A percentile compares a stretch with the other conserved stretches of the same genome.
phyloP scores from a whole-genome alignment of 1,140 invertebrate species.

The Zaprionus africanus region DNA sequence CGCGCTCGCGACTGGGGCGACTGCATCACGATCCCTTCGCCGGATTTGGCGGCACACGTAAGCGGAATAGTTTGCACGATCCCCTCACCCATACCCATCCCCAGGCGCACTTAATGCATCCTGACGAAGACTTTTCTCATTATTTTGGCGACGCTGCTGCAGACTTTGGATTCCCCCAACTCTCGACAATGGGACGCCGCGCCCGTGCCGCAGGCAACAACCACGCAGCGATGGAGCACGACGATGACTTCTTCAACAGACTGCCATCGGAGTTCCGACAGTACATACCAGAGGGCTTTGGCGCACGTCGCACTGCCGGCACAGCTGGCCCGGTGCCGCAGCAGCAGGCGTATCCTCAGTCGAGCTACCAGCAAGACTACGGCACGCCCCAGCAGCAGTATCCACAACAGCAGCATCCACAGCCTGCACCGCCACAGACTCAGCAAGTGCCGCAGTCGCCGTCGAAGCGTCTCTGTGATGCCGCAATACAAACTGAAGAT shows the following conservation, averaged over 20 bases:
- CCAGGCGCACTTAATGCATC: conserved; percentile 67
- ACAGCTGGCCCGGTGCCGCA: conserved; percentile 27
- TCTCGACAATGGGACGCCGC: conserved; percentile 74
- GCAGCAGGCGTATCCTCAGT: conserved; percentile 34
- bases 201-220: conserved; percentile 69
- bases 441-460: conserved; percentile 76
- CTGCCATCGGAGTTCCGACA: conserved; percentile 87
- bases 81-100: conserved; percentile 39
- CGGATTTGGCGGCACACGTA: conserved; percentile 85
- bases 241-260: conserved; percentile 86
- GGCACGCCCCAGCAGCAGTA: conserved; percentile 53
- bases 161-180: conserved; percentile 82
- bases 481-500: conserved; percentile 85
- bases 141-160: conserved; percentile 84
- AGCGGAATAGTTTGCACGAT: conserved; percentile 85
- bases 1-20: conserved; percentile 81
- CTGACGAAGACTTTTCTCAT: conserved; percentile 72
- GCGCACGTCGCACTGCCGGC: conserved; percentile 83
- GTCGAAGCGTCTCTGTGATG: conserved; percentile 73
- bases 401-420: conserved; percentile 61
- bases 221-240: conserved; percentile 63
- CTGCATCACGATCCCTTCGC: conserved; percentile 85
- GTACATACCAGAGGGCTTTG: conserved; percentile 86
- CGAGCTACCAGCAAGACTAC: conserved; percentile 86
- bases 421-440: conserved; percentile 60